Conservation (phyloP, 2,113 vertebrate genomes). For the Hippolais icterina region DNA sequence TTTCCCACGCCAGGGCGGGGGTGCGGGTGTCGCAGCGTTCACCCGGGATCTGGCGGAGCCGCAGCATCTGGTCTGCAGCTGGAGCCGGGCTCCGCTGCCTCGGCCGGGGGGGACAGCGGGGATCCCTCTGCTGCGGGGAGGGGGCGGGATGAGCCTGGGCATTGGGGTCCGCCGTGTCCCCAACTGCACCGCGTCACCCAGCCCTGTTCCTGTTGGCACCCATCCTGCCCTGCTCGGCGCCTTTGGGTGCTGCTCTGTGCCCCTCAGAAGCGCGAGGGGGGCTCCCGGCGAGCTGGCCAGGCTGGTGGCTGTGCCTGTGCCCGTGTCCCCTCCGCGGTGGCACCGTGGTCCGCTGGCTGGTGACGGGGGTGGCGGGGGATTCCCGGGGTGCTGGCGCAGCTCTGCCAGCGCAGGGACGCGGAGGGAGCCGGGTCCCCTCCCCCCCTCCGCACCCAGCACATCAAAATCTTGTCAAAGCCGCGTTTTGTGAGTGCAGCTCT, state of each 20-base stretch:
- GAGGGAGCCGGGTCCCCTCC: not conserved
- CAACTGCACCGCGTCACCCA: not conserved
- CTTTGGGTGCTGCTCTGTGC: not conserved
- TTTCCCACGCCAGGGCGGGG: slow-evolving; percentile 38
- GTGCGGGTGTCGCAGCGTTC: not conserved
- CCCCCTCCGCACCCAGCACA: not conserved
- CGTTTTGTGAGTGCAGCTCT: slow-evolving; percentile 38
- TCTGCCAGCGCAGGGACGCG: not conserved
- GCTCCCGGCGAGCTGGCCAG: not conserved
- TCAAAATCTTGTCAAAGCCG: slow-evolving; percentile 33
- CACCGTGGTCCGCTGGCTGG: not conserved
- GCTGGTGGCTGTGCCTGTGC: not conserved
- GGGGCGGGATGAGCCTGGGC: not conserved
- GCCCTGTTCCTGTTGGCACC: not conserved
- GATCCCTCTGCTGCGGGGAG: not conserved
- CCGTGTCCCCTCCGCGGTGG: not conserved
- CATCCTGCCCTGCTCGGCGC: not conserved
- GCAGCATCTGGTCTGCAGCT: slow-evolving; percentile 52
- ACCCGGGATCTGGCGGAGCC: not conserved
- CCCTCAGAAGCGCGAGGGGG: fast-evolving
- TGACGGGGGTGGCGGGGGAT: not conserved
- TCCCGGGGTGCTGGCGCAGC: not conserved
- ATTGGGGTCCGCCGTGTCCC: not conserved
- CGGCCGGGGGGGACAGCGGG: not conserved
- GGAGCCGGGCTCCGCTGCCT: not conserved